Conservation (phyloP, 2,888 invertebrate species). For the Atethmia centrago region DNA sequence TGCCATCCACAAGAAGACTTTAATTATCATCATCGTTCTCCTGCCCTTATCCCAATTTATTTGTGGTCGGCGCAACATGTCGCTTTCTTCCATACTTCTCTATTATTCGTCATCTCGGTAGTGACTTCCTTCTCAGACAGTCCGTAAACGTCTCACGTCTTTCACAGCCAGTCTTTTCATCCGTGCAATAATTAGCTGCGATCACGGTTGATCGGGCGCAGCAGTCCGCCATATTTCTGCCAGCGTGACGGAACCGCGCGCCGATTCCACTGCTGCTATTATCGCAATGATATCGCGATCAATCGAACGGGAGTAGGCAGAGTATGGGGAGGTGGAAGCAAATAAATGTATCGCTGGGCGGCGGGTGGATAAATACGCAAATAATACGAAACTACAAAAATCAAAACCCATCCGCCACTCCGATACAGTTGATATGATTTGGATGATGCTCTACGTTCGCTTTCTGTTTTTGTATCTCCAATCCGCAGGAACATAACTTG, state of each 20-base stretch:
- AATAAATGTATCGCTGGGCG: slow-evolving; percentile 90
- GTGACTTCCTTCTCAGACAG: neutral
- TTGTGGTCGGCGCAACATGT: too few relatives aligned
- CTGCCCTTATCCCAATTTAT: too few relatives aligned
- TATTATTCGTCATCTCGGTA: neutral
- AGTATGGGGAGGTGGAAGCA: slow-evolving; percentile 76
- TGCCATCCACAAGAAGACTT: neutral
- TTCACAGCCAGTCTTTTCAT: neutral
- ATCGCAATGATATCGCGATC: slow-evolving; percentile 91
- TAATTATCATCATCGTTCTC: neutral
- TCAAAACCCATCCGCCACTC: slow-evolving; percentile 90
- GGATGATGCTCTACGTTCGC: slow-evolving; percentile 76
- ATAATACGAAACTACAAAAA: slow-evolving; percentile 91
- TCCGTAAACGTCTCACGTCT: neutral
- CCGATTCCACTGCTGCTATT: slow-evolving; percentile 86
- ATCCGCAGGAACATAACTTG: neutral
- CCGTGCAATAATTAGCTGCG: slow-evolving; percentile 63
- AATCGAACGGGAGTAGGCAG: slow-evolving; percentile 84
- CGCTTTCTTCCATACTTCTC: neutral
- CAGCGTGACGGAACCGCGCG: slow-evolving; percentile 83
- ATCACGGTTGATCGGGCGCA: slow-evolving; percentile 69
- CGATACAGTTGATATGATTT: slow-evolving; percentile 74
- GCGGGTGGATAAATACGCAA: slow-evolving; percentile 90
- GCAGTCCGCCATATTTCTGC: slow-evolving; percentile 80
- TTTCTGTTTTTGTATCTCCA: neutral